A percentile compares a stretch with the other conserved stretches of the same genome.
phyloP scores from a whole-genome alignment of 1,140 invertebrate species.

The Drosophila kanapiae region DNA sequence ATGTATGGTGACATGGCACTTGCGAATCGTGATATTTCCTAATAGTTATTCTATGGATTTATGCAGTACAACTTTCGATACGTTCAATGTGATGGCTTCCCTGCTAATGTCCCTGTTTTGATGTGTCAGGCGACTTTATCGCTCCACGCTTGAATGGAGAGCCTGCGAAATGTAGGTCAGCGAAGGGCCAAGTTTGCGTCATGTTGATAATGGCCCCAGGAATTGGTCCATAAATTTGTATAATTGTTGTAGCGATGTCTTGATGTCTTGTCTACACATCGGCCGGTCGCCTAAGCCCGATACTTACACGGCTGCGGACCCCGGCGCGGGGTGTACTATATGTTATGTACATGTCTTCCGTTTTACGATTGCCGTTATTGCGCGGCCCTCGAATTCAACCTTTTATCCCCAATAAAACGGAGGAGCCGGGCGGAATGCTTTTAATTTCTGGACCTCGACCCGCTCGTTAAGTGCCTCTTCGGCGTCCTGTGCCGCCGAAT shows the following conservation, averaged over 20 bases:
- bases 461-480: constrained; percentile 49
- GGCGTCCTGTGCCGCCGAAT: constrained; percentile 17
- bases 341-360: constrained; percentile 14
- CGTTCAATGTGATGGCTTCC: not conserved
- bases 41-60: constrained; percentile 13
- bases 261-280: constrained; percentile 48
- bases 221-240: constrained; percentile 59
- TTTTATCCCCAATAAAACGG: constrained; percentile 60
- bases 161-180: constrained; percentile 35
- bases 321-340: constrained; percentile 7
- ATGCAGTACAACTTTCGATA: not conserved
- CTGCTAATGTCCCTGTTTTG: constrained; percentile 57
- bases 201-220: constrained; percentile 43
- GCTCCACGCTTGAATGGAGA: constrained; percentile 61
- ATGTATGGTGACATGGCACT: not conserved
- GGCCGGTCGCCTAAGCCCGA: constrained; percentile 3
- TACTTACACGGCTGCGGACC: not conserved
- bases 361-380: constrained; percentile 57
- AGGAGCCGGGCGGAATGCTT: constrained; percentile 55
- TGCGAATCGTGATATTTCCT: not conserved
- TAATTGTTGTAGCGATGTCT: constrained; percentile 52
- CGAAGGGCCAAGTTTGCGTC: constrained; percentile 33
- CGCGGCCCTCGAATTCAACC: constrained; percentile 35
- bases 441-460: constrained; percentile 56
- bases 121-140: constrained; percentile 56